Percentiles rank a stretch among this genome's conserved stretches.
These are phyloP conservation scores for Torymus texanus DNA, from an alignment of 2,888 invertebrate species.

Conservation along the genomic window DNA sequence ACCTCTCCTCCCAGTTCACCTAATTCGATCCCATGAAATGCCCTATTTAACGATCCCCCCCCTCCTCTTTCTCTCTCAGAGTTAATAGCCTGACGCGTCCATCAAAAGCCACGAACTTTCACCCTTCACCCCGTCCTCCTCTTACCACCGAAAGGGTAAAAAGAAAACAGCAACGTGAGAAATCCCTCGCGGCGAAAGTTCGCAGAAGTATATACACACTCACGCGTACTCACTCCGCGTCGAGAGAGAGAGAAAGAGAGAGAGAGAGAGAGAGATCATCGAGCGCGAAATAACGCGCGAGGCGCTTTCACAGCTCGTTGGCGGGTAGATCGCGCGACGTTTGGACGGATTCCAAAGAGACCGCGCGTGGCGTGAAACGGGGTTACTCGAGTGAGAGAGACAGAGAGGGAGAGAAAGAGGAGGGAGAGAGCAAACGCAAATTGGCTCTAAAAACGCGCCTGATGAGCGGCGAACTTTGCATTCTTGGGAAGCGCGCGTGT, in stretches of 20 bases:
- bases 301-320: slow-evolving; percentile 45
- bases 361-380: slow-evolving; percentile 6
- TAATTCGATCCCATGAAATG: too few species aligned
- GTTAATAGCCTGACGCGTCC: too few species aligned
- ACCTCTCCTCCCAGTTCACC: too few species aligned
- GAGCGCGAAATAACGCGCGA: slow-evolving; percentile 6
- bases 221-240: not conserved
- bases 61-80: too few species aligned
- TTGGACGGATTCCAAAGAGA: slow-evolving; percentile 39
- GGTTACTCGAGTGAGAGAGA: slow-evolving; percentile 11
- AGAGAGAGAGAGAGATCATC: not conserved
- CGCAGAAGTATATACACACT: not conserved
- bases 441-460: slow-evolving; percentile 14
- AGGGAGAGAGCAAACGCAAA: slow-evolving; percentile 3
- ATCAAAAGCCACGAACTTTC: too few species aligned
- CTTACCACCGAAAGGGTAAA: too few species aligned
- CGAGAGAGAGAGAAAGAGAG: not conserved
- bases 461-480: not conserved
- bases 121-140: too few species aligned
- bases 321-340: slow-evolving; percentile 37
- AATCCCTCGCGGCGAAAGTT: not conserved
- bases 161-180: not conserved
- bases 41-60: too few species aligned
- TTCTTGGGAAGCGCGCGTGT: not conserved
- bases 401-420: not conserved